phyloP scores from a whole-genome alignment of 2,888 invertebrate genomes.

The Agriopis aurantiaria region DNA sequence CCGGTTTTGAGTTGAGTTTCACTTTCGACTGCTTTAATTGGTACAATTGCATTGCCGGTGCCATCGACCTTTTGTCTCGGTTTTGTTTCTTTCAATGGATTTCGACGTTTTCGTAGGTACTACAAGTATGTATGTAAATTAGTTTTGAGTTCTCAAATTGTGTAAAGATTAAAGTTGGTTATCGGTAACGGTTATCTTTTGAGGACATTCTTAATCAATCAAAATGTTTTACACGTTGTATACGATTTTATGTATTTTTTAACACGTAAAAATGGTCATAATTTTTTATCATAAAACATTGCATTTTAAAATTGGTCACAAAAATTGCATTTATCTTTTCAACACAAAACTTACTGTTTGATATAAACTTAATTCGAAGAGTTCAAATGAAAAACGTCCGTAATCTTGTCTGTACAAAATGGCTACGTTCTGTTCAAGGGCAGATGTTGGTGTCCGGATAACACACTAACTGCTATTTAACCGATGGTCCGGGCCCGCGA shows the following conservation, averaged over 20 bases:
- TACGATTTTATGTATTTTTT: background rate
- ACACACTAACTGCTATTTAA: background rate
- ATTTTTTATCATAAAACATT: background rate
- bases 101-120: slow-evolving; percentile 44
- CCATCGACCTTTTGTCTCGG: slow-evolving; percentile 69
- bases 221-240: background rate
- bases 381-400: background rate
- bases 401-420: slow-evolving; percentile 3
- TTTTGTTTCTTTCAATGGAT: slow-evolving; percentile 53
- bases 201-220: background rate
- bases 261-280: background rate
- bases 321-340: background rate
- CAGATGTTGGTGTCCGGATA: slow-evolving; percentile 21
- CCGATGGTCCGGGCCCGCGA: background rate
- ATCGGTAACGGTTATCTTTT: background rate
- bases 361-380: background rate
- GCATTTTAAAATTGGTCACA: background rate
- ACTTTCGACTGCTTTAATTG: slow-evolving; percentile 82
- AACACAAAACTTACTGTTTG: background rate
- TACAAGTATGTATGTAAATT: slow-evolving; percentile 50
- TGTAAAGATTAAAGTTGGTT: too few species aligned
- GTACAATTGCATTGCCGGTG: slow-evolving; percentile 73
- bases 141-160: slow-evolving; percentile 33
- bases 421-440: slow-evolving; percentile 16
- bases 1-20: slow-evolving; percentile 70